A percentile compares a stretch with the other conserved stretches of the same genome.
phyloP scores from a whole-genome alignment of 2,888 invertebrate genomes.

The Drosophila siamana region DNA sequence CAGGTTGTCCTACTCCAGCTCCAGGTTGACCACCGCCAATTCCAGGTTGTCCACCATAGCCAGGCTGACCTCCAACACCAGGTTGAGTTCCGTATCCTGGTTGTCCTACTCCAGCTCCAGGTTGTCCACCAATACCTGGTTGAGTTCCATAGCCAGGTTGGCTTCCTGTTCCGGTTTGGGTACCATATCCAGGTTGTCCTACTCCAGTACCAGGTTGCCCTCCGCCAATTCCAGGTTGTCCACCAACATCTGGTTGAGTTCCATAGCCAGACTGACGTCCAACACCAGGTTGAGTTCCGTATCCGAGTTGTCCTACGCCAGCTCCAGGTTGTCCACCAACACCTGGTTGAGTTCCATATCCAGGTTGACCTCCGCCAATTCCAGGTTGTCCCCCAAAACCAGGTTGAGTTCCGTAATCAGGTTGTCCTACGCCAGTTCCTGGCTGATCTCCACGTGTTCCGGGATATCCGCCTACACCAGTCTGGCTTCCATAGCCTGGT shows the following conservation, averaged over 20 bases:
- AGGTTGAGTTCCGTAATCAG: conserved; percentile 14
- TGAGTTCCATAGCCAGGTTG: conserved; percentile 21
- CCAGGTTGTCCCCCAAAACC: conserved; percentile 28
- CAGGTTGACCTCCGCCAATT: conserved; percentile 27
- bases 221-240: conserved; percentile 19
- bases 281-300: conserved; percentile 1
- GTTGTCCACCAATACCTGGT: conserved; percentile 1
- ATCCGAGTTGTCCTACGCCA: background rate
- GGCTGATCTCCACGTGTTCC: background rate
- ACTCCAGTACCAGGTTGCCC: conserved; percentile 23
- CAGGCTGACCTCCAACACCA: conserved; percentile 20
- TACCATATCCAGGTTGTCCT: conserved; percentile 6
- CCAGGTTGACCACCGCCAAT: conserved; percentile 11
- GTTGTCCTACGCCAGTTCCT: conserved; percentile 20
- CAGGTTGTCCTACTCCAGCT: conserved; percentile 23
- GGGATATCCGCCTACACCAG: background rate
- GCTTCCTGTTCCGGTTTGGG: conserved; percentile 2
- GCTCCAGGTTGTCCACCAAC: conserved; percentile 23
- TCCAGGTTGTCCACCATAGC: conserved; percentile 14
- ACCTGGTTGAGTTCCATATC: conserved; percentile 20
- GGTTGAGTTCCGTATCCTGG: conserved; percentile 24
- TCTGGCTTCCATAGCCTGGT: background rate
- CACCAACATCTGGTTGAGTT: conserved; percentile 14
- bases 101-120: conserved; percentile 16
- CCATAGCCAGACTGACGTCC: conserved; percentile 14